Percentiles rank a stretch among this genome's conserved stretches.
Evolutionary conservation across 2,797 vertebrate genomes (phyloP).

Genomic region (Selene dorsalis): DNA sequence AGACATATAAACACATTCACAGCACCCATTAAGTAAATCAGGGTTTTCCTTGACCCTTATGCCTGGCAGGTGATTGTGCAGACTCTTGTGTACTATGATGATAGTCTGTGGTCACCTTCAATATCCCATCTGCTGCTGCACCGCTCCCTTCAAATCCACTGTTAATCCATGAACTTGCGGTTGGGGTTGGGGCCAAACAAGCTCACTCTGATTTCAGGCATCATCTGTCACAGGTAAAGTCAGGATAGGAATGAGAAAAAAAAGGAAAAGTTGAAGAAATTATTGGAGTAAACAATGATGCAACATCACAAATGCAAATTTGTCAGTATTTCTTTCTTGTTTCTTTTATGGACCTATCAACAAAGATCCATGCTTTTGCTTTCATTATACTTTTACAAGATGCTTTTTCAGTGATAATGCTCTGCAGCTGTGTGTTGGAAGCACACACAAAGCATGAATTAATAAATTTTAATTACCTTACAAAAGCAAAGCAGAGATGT

Average conservation of each 20-base stretch:
- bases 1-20: not conserved
- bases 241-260: not conserved
- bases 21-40: not conserved
- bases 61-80: slow-evolving; percentile 4
- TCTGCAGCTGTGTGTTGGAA: not conserved
- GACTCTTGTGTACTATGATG: not conserved
- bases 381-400: too few species aligned
- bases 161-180: slow-evolving; percentile 93
- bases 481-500: not conserved
- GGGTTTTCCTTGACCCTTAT: slow-evolving; percentile 19
- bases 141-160: slow-evolving; percentile 10
- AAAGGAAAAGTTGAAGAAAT: not conserved
- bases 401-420: too few species aligned
- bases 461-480: not conserved
- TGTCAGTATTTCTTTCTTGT: not conserved
- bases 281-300: not conserved
- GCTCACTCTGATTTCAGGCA: slow-evolving; percentile 92
- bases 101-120: slow-evolving; percentile 41
- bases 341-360: not conserved
- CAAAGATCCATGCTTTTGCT: not conserved
- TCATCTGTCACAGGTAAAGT: slow-evolving; percentile 86
- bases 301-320: not conserved
- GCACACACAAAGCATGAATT: not conserved
- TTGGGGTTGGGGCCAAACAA: slow-evolving; percentile 94
- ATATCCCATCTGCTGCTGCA: slow-evolving; percentile 11